Base-by-base conservation (phyloP, 2,113 vertebrate genomes). In the Psilopogon haemacephalus region DNA sequence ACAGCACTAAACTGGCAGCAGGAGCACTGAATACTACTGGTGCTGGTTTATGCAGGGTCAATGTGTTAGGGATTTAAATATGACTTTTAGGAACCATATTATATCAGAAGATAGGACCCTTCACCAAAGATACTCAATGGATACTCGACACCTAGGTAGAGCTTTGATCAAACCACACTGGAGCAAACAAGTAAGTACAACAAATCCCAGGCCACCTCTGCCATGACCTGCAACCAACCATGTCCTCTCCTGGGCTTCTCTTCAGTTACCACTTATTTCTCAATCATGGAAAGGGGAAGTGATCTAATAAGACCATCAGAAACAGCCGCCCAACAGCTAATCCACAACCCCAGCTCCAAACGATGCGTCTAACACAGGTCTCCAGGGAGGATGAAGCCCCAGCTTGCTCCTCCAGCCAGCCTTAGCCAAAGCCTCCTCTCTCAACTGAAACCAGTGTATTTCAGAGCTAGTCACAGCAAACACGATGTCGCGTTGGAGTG, bases 291-390 rank as follows among this genome's bases (percentile, higher is more conserved):
- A n/a, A 27, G 15, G n/a, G n/a, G 6, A 6, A 33, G 2, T 0
- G 42, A 79, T 2, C 58, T 40, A 54, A 80, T 0, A 14, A 83
- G 37, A 52, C 28, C 56, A 33, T 12, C 42, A 6, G 23, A 23
- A 13, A 2, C 12, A 9, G 59, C 37, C 74, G 74, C 62, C 67
- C 42, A 5, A 2, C 13, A 27, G 80, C 28, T 17, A 13, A 38
- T 32, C 77, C 56, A 19, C 80, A n/a, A 2, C 1, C 46, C n/a
- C 30, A 2, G 3, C 12, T 69, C 52, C 59, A 8, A 20, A 5
- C 2, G 1, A 4, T 0, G 2, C 5, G 10, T 2, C 40, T 38
- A 50, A 10, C 3, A 0, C 12, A 3, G 63, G 19, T 17, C 37
- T 21, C 64, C 15, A 7, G 0, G 52, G 60, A n/a, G 12, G 50